Percentiles rank a stretch among this genome's conserved stretches.
These are phyloP conservation scores for Hemistola chrysoprasaria DNA, from an alignment of 2,888 invertebrate species.

Conservation along the genomic window DNA sequence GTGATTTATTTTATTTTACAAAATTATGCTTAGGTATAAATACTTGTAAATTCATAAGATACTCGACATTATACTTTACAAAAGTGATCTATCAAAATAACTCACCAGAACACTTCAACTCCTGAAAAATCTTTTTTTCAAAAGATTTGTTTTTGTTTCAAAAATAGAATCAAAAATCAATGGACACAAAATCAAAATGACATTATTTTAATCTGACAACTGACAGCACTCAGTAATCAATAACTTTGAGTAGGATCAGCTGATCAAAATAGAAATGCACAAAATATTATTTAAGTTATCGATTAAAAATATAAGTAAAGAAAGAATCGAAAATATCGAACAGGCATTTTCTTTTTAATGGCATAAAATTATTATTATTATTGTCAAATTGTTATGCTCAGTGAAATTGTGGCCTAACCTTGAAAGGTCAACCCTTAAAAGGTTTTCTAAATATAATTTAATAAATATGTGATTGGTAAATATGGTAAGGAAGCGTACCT, in stretches of 20 bases:
- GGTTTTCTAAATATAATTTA: slow-evolving; percentile 1
- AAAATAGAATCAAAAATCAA: background rate
- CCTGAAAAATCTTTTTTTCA: slow-evolving; percentile 10
- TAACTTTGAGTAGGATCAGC: no score
- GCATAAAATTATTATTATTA: no score
- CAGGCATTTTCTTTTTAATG: no score
- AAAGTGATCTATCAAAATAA: slow-evolving; percentile 47
- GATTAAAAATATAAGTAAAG: no score
- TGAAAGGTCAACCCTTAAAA: slow-evolving; percentile 54
- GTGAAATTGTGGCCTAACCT: slow-evolving; percentile 58
- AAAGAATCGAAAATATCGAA: no score
- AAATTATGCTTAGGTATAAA: slow-evolving; percentile 39
- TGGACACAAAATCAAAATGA: no score
- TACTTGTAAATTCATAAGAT: slow-evolving; percentile 30
- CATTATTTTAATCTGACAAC: slow-evolving; percentile 5
- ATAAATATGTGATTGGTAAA: slow-evolving; percentile 7
- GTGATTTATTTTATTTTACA: slow-evolving; percentile 26
- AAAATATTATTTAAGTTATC: no score
- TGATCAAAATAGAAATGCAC: no score
- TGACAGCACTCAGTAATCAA: slow-evolving; percentile 17
- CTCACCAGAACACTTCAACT: slow-evolving; percentile 40
- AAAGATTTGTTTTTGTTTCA: slow-evolving; percentile 5
- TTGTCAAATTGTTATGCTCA: no score
- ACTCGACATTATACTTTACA: slow-evolving; percentile 53
- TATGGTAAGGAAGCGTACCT: slow-evolving; percentile 13